phyloP scores from a whole-genome alignment of 2,797 vertebrate species.

The Gadopsis marmoratus region DNA sequence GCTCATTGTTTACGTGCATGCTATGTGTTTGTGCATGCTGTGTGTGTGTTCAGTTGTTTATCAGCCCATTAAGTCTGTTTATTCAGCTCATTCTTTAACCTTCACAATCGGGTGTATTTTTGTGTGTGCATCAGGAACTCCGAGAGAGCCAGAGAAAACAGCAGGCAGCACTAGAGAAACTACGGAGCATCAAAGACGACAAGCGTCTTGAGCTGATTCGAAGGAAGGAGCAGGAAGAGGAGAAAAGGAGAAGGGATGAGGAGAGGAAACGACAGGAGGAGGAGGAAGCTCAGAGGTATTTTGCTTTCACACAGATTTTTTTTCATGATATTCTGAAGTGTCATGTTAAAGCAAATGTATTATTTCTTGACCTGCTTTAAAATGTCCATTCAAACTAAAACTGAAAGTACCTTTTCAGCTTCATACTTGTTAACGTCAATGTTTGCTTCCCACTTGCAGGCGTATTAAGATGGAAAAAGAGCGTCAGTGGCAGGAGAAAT shows the following conservation, averaged over 20 bases:
- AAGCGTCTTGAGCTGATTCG: constrained; percentile 89
- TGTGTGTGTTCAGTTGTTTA: constrained; percentile 15
- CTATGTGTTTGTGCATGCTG: constrained; percentile 27
- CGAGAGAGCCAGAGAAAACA: constrained; percentile 92
- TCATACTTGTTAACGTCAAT: neutral
- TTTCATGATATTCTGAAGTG: neutral
- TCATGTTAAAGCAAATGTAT: neutral
- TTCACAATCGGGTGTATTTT: neutral
- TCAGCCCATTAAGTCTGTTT: neutral
- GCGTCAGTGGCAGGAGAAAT: constrained; percentile 90
- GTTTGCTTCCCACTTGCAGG: constrained; percentile 47
- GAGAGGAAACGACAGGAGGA: constrained; percentile 63
- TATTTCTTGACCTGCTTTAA: neutral
- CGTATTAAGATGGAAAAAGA: constrained; percentile 89
- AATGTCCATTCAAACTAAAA: neutral
- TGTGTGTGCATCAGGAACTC: constrained; percentile 87
- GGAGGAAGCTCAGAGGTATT: constrained; percentile 77
- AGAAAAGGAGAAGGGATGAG: constrained; percentile 70
- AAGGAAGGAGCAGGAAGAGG: constrained; percentile 86
- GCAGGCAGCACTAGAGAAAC: constrained; percentile 91
- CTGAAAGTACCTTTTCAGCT: neutral
- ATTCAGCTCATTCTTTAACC: neutral
- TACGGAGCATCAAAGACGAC: constrained; percentile 90
- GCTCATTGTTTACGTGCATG: constrained; percentile 17
- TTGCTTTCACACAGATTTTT: neutral